Evolutionary conservation across 2,113 vertebrate species (phyloP).

Genomic region (Tricholaema leucomelas): DNA sequence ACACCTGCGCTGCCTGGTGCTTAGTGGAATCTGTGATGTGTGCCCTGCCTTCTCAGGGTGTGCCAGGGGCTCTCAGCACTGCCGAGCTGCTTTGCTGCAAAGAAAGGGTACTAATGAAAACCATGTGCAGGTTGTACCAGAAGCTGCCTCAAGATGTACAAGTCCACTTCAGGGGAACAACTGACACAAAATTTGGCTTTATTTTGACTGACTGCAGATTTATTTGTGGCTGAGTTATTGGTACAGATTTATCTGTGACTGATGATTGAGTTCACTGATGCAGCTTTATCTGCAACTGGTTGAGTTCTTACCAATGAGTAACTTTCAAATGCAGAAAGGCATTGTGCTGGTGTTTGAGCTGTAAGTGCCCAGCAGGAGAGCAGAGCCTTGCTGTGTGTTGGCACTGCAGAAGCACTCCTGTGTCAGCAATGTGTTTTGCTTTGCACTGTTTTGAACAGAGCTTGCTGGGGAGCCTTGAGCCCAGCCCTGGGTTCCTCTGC

Average conservation of each 20-base stretch:
- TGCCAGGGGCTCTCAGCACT: neutral
- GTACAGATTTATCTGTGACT: too few species aligned
- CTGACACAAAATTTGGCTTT: neutral
- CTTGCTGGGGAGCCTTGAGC: neutral
- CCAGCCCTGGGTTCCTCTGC: neutral
- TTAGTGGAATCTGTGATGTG: neutral
- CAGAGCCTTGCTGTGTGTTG: neutral
- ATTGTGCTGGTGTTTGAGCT: neutral
- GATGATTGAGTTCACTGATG: neutral
- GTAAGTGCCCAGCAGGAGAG: neutral
- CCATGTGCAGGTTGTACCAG: neutral
- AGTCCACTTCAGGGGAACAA: neutral
- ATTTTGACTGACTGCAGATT: neutral
- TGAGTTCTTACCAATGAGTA: neutral
- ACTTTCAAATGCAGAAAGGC: neutral
- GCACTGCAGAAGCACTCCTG: neutral
- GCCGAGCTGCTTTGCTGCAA: neutral
- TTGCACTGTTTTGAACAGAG: neutral
- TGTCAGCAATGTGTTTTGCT: neutral
- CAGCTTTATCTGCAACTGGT: neutral
- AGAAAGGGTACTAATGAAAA: neutral
- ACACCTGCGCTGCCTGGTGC: neutral
- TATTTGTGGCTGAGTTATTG: neutral
- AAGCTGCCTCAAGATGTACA: neutral
- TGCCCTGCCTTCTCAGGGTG: neutral